A percentile compares a stretch with the other conserved stretches of the same genome.
Conservation (phyloP, 1,140 invertebrate genomes). For the Laupala kohalensis region DNA sequence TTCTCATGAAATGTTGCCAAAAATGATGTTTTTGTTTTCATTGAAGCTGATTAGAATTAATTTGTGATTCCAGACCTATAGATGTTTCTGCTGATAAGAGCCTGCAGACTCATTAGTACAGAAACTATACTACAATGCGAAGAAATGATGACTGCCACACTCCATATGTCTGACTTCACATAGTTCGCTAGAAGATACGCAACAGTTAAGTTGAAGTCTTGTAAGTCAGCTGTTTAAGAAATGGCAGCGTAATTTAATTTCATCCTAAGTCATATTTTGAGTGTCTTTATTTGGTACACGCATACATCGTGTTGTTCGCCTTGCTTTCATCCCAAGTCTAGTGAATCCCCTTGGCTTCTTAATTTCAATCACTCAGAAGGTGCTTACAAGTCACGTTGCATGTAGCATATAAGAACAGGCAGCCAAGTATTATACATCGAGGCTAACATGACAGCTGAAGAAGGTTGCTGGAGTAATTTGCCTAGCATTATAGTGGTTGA, state of each 20-base stretch:
- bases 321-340: background rate
- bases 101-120: background rate
- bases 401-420: background rate
- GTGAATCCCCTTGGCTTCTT: background rate
- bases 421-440: background rate
- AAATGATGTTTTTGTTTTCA: background rate
- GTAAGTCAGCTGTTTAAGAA: background rate
- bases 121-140: background rate
- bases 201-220: background rate
- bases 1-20: background rate
- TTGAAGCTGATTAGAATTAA: background rate
- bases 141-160: background rate
- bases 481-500: constrained; percentile 48
- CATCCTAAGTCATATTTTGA: background rate
- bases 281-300: background rate
- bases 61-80: background rate
- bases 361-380: no score
- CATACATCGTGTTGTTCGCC: background rate
- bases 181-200: background rate
- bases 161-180: background rate
- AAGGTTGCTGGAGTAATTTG: constrained; percentile 35
- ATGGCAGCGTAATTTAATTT: background rate
- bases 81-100: background rate
- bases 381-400: background rate
- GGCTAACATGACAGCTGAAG: background rate